Evolutionary conservation across 2,888 invertebrate species (phyloP).

Genomic region (Drosophila meridiana): DNA sequence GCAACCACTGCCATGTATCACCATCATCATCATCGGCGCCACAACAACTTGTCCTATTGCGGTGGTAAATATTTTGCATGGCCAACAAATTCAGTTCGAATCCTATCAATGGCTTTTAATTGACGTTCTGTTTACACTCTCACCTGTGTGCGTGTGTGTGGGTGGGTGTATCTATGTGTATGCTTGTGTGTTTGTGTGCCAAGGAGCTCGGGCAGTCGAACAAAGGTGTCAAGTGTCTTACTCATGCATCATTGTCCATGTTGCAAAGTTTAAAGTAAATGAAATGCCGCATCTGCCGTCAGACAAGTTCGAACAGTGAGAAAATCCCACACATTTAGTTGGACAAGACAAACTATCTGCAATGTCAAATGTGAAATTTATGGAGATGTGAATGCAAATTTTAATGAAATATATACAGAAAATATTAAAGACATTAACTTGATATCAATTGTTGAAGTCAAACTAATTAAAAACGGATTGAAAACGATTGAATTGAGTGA

Average conservation of each 20-base stretch:
- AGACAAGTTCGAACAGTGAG: background rate
- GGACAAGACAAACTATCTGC: background rate
- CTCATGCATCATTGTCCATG: slow-evolving; percentile 28
- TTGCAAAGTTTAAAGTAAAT: slow-evolving; percentile 34
- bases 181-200: slow-evolving; percentile 9
- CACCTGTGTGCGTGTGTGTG: slow-evolving; percentile 1
- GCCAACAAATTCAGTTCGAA: slow-evolving; percentile 30
- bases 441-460: background rate
- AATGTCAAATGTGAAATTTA: background rate
- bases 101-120: slow-evolving; percentile 62
- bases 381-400: background rate
- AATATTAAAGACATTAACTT: background rate
- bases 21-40: slow-evolving; percentile 83
- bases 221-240: slow-evolving; percentile 59
- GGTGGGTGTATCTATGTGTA: background rate
- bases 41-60: slow-evolving; percentile 85
- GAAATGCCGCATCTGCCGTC: background rate
- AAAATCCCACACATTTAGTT: no score
- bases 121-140: slow-evolving; percentile 39
- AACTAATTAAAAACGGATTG: background rate
- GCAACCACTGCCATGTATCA: slow-evolving; percentile 83
- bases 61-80: slow-evolving; percentile 83
- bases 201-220: slow-evolving; percentile 17
- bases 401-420: background rate
- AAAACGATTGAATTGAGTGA: background rate